These are phyloP conservation scores for Matsumyia berberina DNA, from an alignment of 2,888 invertebrate species.

Conservation along the genomic window DNA sequence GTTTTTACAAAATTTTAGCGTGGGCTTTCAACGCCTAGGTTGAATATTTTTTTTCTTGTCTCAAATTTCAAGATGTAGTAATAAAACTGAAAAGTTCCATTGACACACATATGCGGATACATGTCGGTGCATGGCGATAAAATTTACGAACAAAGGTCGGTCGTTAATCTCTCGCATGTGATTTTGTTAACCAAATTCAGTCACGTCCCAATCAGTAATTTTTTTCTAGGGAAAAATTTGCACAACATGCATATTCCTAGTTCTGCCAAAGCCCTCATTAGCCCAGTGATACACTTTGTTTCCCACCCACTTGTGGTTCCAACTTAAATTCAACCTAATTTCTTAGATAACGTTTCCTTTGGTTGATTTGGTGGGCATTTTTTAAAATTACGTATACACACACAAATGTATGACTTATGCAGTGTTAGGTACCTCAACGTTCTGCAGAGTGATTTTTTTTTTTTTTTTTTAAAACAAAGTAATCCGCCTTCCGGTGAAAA, in stretches of 20 bases:
- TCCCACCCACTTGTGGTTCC: background rate
- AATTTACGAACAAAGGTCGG: background rate
- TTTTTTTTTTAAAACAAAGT: slow-evolving; percentile 48
- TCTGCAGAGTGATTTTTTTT: slow-evolving; percentile 48
- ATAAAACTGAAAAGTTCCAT: background rate
- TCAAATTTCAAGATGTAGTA: background rate
- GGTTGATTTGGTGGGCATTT: background rate
- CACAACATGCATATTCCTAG: background rate
- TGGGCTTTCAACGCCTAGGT: background rate
- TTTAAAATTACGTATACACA: background rate
- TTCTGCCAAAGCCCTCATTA: slow-evolving; percentile 1
- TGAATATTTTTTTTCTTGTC: background rate
- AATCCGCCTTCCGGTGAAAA: slow-evolving; percentile 61
- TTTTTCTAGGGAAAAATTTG: background rate
- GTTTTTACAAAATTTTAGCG: background rate
- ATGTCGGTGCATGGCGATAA: background rate
- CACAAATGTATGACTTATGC: background rate
- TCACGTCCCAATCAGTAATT: slow-evolving; percentile 25
- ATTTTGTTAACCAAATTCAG: background rate
- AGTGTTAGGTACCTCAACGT: slow-evolving; percentile 25
- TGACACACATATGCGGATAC: slow-evolving; percentile 1
- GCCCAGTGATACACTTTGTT: slow-evolving; percentile 8
- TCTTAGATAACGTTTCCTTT: background rate
- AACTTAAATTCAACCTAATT: background rate
- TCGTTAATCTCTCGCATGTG: slow-evolving; percentile 2